A percentile compares a stretch with the other conserved stretches of the same genome.
Evolutionary conservation across 2,797 vertebrate species (phyloP).

Genomic region (Hephaestus fuliginosus): DNA sequence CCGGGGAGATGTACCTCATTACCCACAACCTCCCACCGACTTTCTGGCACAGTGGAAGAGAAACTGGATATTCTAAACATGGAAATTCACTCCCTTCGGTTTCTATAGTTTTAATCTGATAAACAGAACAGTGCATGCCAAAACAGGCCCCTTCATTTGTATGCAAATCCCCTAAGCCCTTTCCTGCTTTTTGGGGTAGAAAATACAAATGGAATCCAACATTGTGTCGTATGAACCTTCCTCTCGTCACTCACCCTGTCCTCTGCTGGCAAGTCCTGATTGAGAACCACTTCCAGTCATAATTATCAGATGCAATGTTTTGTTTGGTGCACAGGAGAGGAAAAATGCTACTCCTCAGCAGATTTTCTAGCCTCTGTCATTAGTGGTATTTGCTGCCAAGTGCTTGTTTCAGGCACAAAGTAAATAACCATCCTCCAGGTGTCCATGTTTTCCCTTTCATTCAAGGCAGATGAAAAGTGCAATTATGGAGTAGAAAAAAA

Average conservation of each 20-base stretch:
- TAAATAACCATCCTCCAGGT: conserved; percentile 65
- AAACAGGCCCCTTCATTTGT: conserved; percentile 77
- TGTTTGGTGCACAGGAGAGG: conserved; percentile 47
- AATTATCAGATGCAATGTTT: conserved; percentile 74
- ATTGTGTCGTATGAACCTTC: conserved; percentile 40
- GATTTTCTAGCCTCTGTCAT: conserved; percentile 70
- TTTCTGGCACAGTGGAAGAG: conserved; percentile 60
- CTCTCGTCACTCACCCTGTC: conserved; percentile 44
- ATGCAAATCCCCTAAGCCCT: conserved; percentile 73
- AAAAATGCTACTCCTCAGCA: conserved; percentile 59
- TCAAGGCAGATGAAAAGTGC: conserved; percentile 42
- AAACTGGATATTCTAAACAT: conserved; percentile 71
- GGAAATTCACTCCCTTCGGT: conserved; percentile 60
- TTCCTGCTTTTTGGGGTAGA: conserved; percentile 54
- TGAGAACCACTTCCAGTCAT: conserved; percentile 50
- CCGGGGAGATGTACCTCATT: conserved; percentile 63
- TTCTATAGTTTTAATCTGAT: conserved; percentile 79
- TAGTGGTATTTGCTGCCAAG: conserved; percentile 68
- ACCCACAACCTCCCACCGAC: conserved; percentile 64
- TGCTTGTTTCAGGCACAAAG: conserved; percentile 46
- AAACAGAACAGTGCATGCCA: conserved; percentile 71
- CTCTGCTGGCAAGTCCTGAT: conserved; percentile 45
- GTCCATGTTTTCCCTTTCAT: conserved; percentile 45
- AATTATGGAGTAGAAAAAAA: conserved; percentile 33
- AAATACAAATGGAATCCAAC: conserved; percentile 51